phyloP scores from a whole-genome alignment of 2,797 vertebrate genomes.

The Gobionotothen gibberifrons region DNA sequence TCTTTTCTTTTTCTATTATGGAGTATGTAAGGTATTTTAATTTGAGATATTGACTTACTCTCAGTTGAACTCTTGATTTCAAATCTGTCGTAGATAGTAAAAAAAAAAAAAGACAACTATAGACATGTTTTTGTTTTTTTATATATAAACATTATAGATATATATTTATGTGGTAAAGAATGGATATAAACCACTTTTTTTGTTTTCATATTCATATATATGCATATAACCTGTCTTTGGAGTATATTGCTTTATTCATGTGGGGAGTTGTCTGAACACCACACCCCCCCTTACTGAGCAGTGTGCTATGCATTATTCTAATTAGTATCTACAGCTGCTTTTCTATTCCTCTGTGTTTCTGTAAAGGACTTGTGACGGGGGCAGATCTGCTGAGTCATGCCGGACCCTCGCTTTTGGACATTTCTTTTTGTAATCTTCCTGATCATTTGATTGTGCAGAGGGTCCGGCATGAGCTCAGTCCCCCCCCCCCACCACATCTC shows the following conservation, averaged over 20 bases:
- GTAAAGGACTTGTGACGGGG: constrained; percentile 94
- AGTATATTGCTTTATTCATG: constrained; percentile 96
- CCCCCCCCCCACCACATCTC: constrained; percentile 50
- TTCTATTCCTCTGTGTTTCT: constrained; percentile 83
- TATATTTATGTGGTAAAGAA: constrained; percentile 97
- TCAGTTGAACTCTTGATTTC: constrained; percentile 86
- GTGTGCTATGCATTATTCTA: constrained; percentile 97
- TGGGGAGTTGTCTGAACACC: constrained; percentile 86
- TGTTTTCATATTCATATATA: constrained; percentile 77
- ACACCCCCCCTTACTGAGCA: constrained; percentile 93
- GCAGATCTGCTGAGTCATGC: constrained; percentile 76
- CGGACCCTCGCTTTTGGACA: constrained; percentile 48
- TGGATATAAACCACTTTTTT: constrained; percentile 95
- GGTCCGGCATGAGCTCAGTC: constrained; percentile 75
- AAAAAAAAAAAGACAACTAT: constrained; percentile 84
- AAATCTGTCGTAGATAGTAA: constrained; percentile 95
- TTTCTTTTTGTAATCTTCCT: constrained; percentile 41
- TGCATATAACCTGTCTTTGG: constrained; percentile 94
- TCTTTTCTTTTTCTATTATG: constrained; percentile 84
- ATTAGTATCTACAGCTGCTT: constrained; percentile 90
- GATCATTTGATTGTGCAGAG: constrained; percentile 56
- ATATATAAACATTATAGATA: constrained; percentile 86
- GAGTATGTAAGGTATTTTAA: constrained; percentile 88
- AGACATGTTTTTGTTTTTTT: constrained; percentile 86
- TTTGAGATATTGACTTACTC: constrained; percentile 83